Base-by-base conservation (phyloP, 2,888 invertebrate species). In the Neuroscelio doddi region DNA sequence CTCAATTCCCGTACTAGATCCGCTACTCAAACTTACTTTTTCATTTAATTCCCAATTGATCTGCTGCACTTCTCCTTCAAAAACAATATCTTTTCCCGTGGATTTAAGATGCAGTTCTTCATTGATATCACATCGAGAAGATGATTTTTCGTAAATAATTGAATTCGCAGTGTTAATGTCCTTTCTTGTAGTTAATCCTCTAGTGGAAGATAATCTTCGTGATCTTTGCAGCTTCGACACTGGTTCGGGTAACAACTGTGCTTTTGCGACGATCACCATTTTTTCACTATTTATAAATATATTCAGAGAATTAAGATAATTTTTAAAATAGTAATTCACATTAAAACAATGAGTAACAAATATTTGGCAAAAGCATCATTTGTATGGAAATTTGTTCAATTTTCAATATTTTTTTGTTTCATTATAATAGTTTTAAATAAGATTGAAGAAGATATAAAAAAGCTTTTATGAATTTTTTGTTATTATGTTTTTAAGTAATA, bases 41-140 rank as follows among this genome's bases (percentile, higher is more conserved):
- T 84, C 84, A 71, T 83, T 84, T 42, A 82, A 45, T 39, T 84
- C 84, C 84, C 84, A 84, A 57, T 83, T 82, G 51, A 83, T 81
- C 50, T 71, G 55, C 1, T 56, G 53, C 68, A 64, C 47, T 68
- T 70, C 15, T 57, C 56, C 38, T 34, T 42, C 17, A 8, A 9
- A 38, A 9, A 16, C 15, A n/a, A 16, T 17, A 38, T 17, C n/a
- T n/a, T 16, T 16, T 17, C 16, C 38, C 38, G 3, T 38, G 17
- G 38, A 17, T 16, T 3, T n/a, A 38, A n/a, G 17, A n/a, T n/a
- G 50, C 66, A 64, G 44, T 68, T 70, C 15, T 61, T 58, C 38
- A 36, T 41, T 15, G 15, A 9, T 15, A 36, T 36, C 36, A 8
- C 36, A 15, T 15, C 15, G 12, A 15, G 15, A 36, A 12, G 12